Evolutionary conservation across 2,888 invertebrate genomes (phyloP).

Genomic region (Melolontha melolontha): DNA sequence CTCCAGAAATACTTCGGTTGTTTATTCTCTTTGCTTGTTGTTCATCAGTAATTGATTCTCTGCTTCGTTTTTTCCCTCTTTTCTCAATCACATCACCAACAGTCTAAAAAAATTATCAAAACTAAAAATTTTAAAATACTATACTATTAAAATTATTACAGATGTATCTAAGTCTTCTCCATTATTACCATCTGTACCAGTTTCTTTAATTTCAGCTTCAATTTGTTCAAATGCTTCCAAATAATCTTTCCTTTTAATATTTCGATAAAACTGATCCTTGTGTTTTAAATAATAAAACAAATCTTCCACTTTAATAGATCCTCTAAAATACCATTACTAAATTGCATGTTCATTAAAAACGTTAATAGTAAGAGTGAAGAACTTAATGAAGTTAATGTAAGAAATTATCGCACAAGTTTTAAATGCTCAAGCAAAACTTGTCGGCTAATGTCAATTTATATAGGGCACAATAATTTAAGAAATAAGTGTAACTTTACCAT

Average conservation of each 20-base stretch:
- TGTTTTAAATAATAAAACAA: constrained; percentile 85
- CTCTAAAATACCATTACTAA: constrained; percentile 64
- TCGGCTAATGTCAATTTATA: constrained; percentile 65
- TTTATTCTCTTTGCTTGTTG: constrained; percentile 8
- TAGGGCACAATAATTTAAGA: constrained; percentile 54
- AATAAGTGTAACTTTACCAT: constrained; percentile 34
- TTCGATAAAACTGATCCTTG: constrained; percentile 82
- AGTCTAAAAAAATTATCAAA: constrained; percentile 21
- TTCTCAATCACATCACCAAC: constrained; percentile 30
- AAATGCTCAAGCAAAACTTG: constrained; percentile 63
- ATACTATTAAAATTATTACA: constrained; percentile 22
- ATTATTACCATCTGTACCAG: constrained; percentile 58
- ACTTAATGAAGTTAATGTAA: constrained; percentile 59
- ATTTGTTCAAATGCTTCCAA: constrained; percentile 91
- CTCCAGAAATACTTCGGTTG: constrained; percentile 1
- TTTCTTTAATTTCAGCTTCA: constrained; percentile 75
- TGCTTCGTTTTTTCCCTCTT: constrained; percentile 36
- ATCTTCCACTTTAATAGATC: constrained; percentile 85
- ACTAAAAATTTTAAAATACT: constrained; percentile 7
- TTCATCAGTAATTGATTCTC: constrained; percentile 33
- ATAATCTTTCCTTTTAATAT: constrained; percentile 84
- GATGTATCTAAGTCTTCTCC: constrained; percentile 38
- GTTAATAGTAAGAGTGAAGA: neutral
- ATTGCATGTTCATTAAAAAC: neutral
- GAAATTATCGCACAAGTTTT: constrained; percentile 69